Evolutionary conservation across 2,888 invertebrate species (phyloP).

Genomic region (Leptopilina drosophilae): DNA sequence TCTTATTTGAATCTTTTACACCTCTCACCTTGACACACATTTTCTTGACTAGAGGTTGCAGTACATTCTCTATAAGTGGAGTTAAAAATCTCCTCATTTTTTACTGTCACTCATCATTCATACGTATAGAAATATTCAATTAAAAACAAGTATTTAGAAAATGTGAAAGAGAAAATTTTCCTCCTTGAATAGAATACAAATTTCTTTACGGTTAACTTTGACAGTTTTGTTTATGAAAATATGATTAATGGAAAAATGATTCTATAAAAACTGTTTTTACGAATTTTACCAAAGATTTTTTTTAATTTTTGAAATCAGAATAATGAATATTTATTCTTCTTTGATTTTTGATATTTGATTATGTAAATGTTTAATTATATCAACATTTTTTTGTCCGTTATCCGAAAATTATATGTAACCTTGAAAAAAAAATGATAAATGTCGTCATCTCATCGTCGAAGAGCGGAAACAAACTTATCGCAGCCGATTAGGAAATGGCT

Average conservation of each 20-base stretch:
- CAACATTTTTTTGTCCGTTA: neutral
- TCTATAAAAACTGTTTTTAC: too few species aligned
- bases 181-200: too few species aligned
- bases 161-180: neutral
- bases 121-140: neutral
- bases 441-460: conserved; percentile 29
- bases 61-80: conserved; percentile 16
- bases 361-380: neutral
- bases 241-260: too few species aligned
- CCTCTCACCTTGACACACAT: conserved; percentile 67
- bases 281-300: too few species aligned
- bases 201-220: too few species aligned
- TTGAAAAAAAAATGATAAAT: conserved; percentile 19
- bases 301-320: too few species aligned
- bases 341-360: neutral
- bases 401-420: neutral
- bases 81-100: conserved; percentile 12
- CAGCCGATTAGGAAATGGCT: conserved; percentile 52
- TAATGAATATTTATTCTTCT: too few species aligned
- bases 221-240: too few species aligned
- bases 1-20: conserved; percentile 44
- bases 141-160: neutral
- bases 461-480: conserved; percentile 61
- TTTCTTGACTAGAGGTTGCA: conserved; percentile 44
- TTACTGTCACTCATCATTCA: conserved; percentile 18